Conservation (phyloP, 2,888 invertebrate species). For the Leptinotarsa peninsularis region DNA sequence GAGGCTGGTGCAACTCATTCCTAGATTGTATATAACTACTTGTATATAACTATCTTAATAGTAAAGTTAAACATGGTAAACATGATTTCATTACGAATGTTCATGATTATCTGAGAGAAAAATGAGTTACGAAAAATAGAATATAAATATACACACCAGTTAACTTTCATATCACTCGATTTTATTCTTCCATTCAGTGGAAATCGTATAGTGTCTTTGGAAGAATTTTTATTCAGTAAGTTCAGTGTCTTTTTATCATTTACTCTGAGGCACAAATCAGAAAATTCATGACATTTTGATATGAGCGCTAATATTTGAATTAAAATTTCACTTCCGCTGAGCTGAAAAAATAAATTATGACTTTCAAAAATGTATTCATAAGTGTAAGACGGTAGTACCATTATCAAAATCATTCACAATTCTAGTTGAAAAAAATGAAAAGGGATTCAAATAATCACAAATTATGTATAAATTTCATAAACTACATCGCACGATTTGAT, state of each 20-base stretch:
- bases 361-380: background rate
- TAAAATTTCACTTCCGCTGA: slow-evolving; percentile 71
- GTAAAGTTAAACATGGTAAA: no score
- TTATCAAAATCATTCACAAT: background rate
- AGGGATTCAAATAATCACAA: no score
- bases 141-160: slow-evolving; percentile 69
- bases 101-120: background rate
- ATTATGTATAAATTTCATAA: no score
- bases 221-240: slow-evolving; percentile 74
- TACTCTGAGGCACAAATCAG: slow-evolving; percentile 75
- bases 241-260: slow-evolving; percentile 80
- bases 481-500: no score
- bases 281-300: slow-evolving; percentile 75
- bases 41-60: no score
- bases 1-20: no score
- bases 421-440: no score
- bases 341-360: slow-evolving; percentile 61
- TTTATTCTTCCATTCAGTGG: slow-evolving; percentile 79
- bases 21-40: no score
- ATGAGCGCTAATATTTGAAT: slow-evolving; percentile 70
- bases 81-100: no score
- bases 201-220: slow-evolving; percentile 72
- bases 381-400: no score
- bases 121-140: background rate
- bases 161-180: slow-evolving; percentile 80